Evolutionary conservation across 2,888 invertebrate genomes (phyloP), one percentile per base, ranked within the genome.

Genomic region (Rhingia campestris): DNA sequence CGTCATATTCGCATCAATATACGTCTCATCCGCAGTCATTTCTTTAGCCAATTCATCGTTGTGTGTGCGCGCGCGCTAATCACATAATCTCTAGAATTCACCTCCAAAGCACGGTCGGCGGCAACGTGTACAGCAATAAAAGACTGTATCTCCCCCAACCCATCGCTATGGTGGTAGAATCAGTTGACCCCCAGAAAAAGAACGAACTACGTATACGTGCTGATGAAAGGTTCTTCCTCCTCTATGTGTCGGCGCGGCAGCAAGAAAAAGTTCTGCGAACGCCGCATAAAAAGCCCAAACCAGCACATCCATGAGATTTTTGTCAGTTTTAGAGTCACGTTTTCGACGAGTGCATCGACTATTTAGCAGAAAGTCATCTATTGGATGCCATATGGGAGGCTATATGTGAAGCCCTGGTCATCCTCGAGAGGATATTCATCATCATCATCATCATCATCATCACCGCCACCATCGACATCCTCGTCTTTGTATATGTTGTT

Each of bases 31-130:
- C 59, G 54, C 30, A 1, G 37, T 37, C 41, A 33, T 75, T 47
- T 43, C 54, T 66, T 66, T 47, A 39, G 58, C 59, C 67, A 63
- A 22, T 51, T 77, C 81, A 73, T 58, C 43, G 47, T 43, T 39
- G 56, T 47, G 6, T 33, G 67, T 56, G 49, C 41, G 47, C 63
- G 49, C 39, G 47, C 67, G 84, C 70, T 84, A 84, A 84, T 84
- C 84, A 80, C 84, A 84, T 80, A 84, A 84, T 84, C 84, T 84
- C 64, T 61, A 66, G 54, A 58, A 70, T 73, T 80, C 74, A 74
- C 64, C 80, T 74, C 64, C 49, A 39, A 56, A 84, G 74, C 80
- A 84, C 84, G 74, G 80, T 66, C 53, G 35, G 37, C 64, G 47
- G 66, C 51, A 67, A 67, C 47, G 47, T 12, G 12, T 58, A 58